Conservation (phyloP, 1,140 invertebrate species). For the Eufriesea mexicana region DNA sequence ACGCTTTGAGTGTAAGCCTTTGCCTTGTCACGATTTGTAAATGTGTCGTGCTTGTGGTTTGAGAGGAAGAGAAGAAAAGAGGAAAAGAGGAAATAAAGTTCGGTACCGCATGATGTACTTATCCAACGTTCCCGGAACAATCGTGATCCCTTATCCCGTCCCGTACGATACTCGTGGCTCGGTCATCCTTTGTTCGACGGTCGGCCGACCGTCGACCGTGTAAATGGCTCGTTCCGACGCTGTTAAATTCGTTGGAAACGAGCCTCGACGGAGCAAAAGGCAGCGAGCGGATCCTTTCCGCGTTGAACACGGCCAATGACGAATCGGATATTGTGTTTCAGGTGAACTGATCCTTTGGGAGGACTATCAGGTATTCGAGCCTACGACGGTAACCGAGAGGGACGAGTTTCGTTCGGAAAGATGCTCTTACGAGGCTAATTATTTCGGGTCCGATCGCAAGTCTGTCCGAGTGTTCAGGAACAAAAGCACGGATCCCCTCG, state of each 20-base stretch:
- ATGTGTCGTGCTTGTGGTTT: background rate
- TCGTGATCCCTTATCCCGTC: background rate
- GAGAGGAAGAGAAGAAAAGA: background rate
- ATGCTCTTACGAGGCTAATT: conserved; percentile 21
- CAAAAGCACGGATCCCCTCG: conserved; percentile 6
- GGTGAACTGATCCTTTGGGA: conserved; percentile 65
- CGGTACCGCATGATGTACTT: background rate
- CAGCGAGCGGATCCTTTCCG: too few species aligned
- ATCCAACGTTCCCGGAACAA: background rate
- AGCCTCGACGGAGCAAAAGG: background rate
- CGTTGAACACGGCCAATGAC: conserved; percentile 37
- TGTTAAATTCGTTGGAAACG: background rate
- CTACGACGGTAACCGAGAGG: conserved; percentile 26
- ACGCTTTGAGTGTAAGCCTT: background rate
- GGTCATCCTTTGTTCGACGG: too few species aligned
- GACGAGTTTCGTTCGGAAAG: conserved; percentile 26
- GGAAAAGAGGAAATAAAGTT: too few species aligned
- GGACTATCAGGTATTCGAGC: conserved; percentile 60
- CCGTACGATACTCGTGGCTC: too few species aligned
- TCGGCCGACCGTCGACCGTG: too few species aligned
- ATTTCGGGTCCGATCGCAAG: conserved; percentile 24
- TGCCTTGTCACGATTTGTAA: background rate
- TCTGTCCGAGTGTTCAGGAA: background rate
- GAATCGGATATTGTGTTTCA: conserved; percentile 70
- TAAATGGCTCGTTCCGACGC: background rate